phyloP scores from a whole-genome alignment of 2,888 invertebrate genomes.

The Standfussiana lucernea region DNA sequence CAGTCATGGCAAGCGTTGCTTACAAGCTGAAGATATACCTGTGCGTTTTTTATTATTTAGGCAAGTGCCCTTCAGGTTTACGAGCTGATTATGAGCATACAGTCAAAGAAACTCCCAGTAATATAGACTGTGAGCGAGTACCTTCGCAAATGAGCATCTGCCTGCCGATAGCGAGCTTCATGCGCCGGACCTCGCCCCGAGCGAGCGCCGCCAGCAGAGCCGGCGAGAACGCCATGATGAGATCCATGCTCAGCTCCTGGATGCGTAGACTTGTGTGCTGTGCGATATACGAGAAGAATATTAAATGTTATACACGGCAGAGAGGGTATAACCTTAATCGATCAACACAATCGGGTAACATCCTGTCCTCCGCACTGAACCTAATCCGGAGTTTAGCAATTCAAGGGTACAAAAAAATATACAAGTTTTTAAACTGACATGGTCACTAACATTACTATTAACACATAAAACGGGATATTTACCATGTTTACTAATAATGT shows the following conservation, averaged over 20 bases:
- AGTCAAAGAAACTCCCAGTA: not conserved
- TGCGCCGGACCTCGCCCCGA: not conserved
- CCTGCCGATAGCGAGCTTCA: not conserved
- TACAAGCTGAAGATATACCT: too few relatives aligned
- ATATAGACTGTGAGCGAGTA: not conserved
- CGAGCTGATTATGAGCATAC: too few relatives aligned
- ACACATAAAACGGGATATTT: too few relatives aligned
- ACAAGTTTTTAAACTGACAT: too few relatives aligned
- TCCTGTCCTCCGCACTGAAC: not conserved
- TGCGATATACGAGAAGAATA: not conserved
- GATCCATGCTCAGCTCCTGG: not conserved
- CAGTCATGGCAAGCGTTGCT: too few relatives aligned
- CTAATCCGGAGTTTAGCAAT: too few relatives aligned
- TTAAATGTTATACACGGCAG: too few relatives aligned
- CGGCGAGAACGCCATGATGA: not conserved
- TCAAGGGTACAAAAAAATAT: too few relatives aligned
- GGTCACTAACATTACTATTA: too few relatives aligned
- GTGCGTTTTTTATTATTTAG: too few relatives aligned
- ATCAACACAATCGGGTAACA: not conserved
- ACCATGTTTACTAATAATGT: too few relatives aligned
- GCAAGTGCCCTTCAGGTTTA: too few relatives aligned
- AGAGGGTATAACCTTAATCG: not conserved
- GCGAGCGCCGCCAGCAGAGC: not conserved
- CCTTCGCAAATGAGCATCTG: slow-evolving; percentile 1
- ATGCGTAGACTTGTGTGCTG: not conserved